phyloP scores from a whole-genome alignment of 2,888 invertebrate species.

The Calameuta idolon region DNA sequence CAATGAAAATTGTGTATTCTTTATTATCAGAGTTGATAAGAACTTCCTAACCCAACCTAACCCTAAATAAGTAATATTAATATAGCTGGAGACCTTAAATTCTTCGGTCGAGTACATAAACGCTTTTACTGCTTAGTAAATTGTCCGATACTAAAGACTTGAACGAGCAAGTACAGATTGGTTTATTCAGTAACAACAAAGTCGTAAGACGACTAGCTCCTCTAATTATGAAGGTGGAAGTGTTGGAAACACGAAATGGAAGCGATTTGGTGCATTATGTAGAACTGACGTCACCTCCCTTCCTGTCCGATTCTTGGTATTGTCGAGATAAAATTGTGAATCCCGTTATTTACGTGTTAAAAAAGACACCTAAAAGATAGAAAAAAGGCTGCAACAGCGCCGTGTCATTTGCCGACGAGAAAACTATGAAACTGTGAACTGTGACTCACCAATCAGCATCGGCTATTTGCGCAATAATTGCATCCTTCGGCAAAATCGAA shows the following conservation, averaged over 20 bases:
- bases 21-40: background rate
- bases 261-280: background rate
- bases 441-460: background rate
- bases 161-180: slow-evolving; percentile 1
- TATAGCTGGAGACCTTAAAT: background rate
- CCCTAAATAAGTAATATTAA: background rate
- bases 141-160: background rate
- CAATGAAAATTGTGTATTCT: background rate
- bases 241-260: background rate
- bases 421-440: background rate
- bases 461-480: background rate
- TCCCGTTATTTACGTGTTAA: background rate
- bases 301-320: background rate
- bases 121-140: slow-evolving; percentile 1
- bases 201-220: background rate
- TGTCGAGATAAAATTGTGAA: background rate
- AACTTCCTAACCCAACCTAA: background rate
- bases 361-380: background rate
- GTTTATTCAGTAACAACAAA: background rate
- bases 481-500: background rate
- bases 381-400: background rate
- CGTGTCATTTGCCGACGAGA: background rate
- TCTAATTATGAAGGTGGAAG: background rate
- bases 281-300: background rate
- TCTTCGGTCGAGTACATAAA: slow-evolving; percentile 1